Evolutionary conservation across 2,888 invertebrate species (phyloP), one percentile per base, ranked within the genome.

Genomic region (Odontothrips loti): DNA sequence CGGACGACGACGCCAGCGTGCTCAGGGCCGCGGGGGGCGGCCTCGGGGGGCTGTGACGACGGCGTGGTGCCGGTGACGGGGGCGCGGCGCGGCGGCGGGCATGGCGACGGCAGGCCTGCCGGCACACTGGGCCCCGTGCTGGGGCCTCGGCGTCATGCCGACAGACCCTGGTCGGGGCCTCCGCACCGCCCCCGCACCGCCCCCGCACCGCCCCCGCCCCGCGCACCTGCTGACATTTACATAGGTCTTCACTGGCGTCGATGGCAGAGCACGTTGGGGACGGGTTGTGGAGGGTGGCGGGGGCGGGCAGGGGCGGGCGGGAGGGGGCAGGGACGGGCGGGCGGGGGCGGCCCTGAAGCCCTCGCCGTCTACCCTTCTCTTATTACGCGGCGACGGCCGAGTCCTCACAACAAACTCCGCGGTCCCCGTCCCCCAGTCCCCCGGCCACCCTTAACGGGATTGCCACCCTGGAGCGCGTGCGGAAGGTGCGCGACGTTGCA

Each of bases 171-270:
- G n/a, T 6, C 34, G 34, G 34, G 34, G 34, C 3, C 34, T 27
- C 68, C 23, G 68, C 27, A 4, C 23, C 68, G 27, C 27, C 68
- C 68, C 68, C 11, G 68, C 23, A 6, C 68, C 68, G 12, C 6
- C 23, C 27, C 68, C 23, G 10, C 68, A 23, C 23, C 68, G 68
- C 68, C 68, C 9, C 15, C 63, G 8, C n/a, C 9, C 68, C 8
- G 27, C 9, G 8, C 23, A 75, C 68, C 68, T 27, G 27, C 68
- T 75, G 68, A 75, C 68, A 75, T 75, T 75, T 75, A 23, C 23
- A 75, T 75, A 75, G 68, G 68, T 75, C 68, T 75, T 75, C 68
- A 23, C 68, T 58, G 58, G 17, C 68, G 23, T 75, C 58, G 58
- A 58, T 58, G 58, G 34, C 34, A 6, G 34, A 2, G 34, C n/a